These are phyloP conservation scores for Drosophila arizonae DNA, from an alignment of 1,140 invertebrate species.

Conservation along the genomic window DNA sequence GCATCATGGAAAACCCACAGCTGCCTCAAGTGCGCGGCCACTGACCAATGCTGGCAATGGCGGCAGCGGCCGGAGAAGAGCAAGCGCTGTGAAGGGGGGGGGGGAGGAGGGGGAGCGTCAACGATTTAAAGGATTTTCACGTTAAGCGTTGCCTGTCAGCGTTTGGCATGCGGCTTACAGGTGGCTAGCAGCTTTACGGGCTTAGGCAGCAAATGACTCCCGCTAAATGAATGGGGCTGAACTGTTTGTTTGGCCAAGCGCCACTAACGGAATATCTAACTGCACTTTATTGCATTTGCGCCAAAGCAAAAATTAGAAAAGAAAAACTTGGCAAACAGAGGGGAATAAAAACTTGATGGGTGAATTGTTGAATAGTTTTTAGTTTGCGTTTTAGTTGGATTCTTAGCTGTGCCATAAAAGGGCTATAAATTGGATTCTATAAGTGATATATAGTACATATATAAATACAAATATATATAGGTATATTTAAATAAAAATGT, in stretches of 20 bases:
- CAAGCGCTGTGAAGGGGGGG: too few relatives aligned
- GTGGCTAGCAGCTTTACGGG: constrained; percentile 67
- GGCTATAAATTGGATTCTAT: not conserved
- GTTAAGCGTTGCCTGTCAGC: constrained; percentile 73
- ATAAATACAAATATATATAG: not conserved
- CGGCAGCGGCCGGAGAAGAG: not conserved
- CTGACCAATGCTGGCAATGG: constrained; percentile 7
- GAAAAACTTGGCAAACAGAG: not conserved
- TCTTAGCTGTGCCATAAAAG: not conserved
- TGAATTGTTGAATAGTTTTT: not conserved
- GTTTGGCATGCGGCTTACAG: constrained; percentile 78
- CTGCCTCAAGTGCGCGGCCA: constrained; percentile 41
- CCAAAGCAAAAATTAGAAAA: constrained; percentile 9
- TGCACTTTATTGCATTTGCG: constrained; percentile 38
- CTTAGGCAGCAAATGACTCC: constrained; percentile 62
- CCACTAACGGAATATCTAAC: constrained; percentile 43
- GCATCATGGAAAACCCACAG: constrained; percentile 30
- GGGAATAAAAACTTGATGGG: not conserved
- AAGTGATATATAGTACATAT: not conserved
- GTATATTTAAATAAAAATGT: too few relatives aligned
- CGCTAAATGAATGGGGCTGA: constrained; percentile 54
- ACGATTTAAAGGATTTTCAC: constrained; percentile 73
- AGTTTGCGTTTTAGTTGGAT: not conserved
- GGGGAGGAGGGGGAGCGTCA: constrained; percentile 12
- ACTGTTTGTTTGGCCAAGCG: constrained; percentile 4